Conservation (phyloP, 2,888 invertebrate genomes). For the Hyles lineata region DNA sequence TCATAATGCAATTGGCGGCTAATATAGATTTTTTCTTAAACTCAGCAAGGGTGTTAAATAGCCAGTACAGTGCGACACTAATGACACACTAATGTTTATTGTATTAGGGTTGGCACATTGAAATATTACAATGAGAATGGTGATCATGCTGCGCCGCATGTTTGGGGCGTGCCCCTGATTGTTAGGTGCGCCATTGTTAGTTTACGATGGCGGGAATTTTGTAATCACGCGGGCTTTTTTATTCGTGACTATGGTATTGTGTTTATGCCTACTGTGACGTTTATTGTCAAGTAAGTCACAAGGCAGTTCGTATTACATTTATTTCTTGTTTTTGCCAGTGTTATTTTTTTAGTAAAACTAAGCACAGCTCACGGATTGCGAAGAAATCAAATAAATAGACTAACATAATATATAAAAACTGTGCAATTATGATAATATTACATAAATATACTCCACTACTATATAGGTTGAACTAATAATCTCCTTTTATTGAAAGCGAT, state of each 20-base stretch:
- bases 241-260: conserved; percentile 40
- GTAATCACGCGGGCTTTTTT: conserved; percentile 70
- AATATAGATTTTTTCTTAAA: conserved; percentile 54
- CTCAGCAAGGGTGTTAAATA: conserved; percentile 66
- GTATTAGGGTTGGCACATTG: conserved; percentile 80
- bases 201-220: conserved; percentile 70
- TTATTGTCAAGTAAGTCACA: conserved; percentile 23
- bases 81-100: conserved; percentile 82
- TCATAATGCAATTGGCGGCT: conserved; percentile 48
- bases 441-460: no score
- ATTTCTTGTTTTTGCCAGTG: neutral
- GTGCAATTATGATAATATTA: no score
- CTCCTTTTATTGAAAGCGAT: no score
- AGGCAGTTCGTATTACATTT: conserved; percentile 2
- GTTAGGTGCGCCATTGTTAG: conserved; percentile 74
- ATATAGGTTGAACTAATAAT: no score
- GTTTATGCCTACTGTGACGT: conserved; percentile 34
- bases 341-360: neutral
- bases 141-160: conserved; percentile 78
- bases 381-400: no score
- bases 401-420: no score
- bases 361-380: neutral
- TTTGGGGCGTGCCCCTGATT: conserved; percentile 80
- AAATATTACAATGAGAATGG: conserved; percentile 79
- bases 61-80: conserved; percentile 77